These are phyloP conservation scores for Drosophila repletoides DNA, from an alignment of 1,140 invertebrate genomes.

Conservation along the genomic window DNA sequence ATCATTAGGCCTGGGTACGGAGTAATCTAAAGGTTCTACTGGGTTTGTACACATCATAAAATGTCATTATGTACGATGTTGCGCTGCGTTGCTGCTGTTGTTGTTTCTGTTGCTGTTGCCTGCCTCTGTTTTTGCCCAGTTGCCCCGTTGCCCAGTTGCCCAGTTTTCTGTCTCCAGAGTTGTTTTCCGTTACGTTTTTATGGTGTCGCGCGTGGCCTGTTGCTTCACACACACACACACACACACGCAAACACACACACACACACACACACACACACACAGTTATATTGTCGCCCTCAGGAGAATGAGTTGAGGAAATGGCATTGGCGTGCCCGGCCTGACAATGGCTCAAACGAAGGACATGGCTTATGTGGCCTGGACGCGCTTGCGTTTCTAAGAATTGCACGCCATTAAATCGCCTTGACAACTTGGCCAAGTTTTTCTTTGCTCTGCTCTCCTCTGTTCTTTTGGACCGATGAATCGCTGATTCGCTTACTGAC, in stretches of 20 bases:
- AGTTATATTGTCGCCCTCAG: slow-evolving; percentile 24
- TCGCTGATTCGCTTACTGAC: slow-evolving; percentile 4
- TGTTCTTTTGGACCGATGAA: background rate
- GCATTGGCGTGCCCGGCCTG: slow-evolving; percentile 61
- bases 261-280: slow-evolving; percentile 9
- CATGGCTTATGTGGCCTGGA: slow-evolving; percentile 39
- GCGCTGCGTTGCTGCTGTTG: slow-evolving; percentile 16
- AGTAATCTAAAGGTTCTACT: no score
- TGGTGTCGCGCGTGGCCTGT: slow-evolving; percentile 70
- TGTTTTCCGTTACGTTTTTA: slow-evolving; percentile 63
- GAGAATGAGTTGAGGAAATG: slow-evolving; percentile 45
- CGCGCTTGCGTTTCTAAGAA: slow-evolving; percentile 54
- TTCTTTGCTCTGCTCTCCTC: no score
- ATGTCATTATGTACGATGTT: slow-evolving; percentile 76
- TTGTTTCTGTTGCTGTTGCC: no score
- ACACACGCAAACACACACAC: slow-evolving; percentile 9
- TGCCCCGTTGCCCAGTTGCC: slow-evolving; percentile 1
- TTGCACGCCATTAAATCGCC: slow-evolving; percentile 71
- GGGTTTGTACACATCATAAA: slow-evolving; percentile 62
- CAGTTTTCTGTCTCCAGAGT: slow-evolving; percentile 19
- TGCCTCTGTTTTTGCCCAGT: slow-evolving; percentile 43
- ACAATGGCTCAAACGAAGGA: slow-evolving; percentile 66
- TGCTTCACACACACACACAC: slow-evolving; percentile 50
- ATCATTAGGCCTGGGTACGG: no score
- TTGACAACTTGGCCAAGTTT: slow-evolving; percentile 43